Evolutionary conservation across 2,888 invertebrate species (phyloP).

Genomic region (Acrobasis repandana): DNA sequence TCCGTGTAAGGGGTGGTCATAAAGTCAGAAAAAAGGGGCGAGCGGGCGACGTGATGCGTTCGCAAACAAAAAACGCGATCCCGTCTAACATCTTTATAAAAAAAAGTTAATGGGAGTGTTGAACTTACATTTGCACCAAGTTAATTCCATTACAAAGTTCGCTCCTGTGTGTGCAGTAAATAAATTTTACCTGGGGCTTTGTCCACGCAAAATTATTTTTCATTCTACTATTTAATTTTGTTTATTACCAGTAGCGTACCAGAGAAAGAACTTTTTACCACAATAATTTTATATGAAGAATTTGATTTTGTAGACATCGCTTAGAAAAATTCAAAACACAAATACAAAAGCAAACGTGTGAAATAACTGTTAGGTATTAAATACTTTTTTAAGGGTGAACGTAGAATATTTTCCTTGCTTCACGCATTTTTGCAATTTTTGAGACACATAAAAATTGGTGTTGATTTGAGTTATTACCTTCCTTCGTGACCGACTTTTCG

Average conservation of each 20-base stretch:
- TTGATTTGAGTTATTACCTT: not conserved
- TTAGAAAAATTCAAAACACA: too few species aligned
- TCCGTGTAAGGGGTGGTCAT: conserved; percentile 56
- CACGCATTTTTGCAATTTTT: not conserved
- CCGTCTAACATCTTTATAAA: conserved; percentile 28
- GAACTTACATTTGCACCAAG: conserved; percentile 21
- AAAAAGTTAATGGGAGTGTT: conserved; percentile 19
- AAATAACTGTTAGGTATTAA: too few species aligned
- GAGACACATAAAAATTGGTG: not conserved
- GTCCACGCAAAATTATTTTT: conserved; percentile 21
- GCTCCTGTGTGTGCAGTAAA: conserved; percentile 17
- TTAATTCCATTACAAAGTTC: conserved; percentile 22
- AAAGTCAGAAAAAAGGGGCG: conserved; percentile 44
- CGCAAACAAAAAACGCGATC: conserved; percentile 29
- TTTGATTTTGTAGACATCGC: too few species aligned
- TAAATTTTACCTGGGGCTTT: conserved; percentile 20
- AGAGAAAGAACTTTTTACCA: not conserved
- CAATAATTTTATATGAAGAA: not conserved
- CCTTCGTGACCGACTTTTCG: not conserved
- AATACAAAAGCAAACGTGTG: too few species aligned
- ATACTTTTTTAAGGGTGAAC: too few species aligned
- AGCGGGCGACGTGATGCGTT: conserved; percentile 36
- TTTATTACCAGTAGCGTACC: conserved; percentile 9
- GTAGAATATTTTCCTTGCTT: not conserved
- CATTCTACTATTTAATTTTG: conserved; percentile 15